phyloP scores from a whole-genome alignment of 2,797 vertebrate species.

The Crocidura indochinensis region DNA sequence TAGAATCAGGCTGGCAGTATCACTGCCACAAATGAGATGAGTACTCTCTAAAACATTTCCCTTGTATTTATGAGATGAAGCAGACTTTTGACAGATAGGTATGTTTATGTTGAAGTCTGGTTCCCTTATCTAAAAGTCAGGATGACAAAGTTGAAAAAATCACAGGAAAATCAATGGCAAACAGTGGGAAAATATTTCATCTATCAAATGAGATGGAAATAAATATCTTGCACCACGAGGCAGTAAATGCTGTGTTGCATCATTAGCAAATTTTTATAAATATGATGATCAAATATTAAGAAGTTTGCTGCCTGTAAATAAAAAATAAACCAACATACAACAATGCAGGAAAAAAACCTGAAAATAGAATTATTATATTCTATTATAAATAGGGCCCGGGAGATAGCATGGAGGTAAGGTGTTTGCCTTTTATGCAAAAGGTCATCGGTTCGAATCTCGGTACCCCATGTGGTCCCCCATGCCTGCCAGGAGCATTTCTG shows the following conservation, averaged over 20 bases:
- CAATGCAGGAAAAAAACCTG: neutral
- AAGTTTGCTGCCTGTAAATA: conserved; percentile 6
- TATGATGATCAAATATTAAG: neutral
- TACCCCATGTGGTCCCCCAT: too few species aligned
- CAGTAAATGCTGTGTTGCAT: too few species aligned
- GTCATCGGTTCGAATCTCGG: too few species aligned
- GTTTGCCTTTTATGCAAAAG: too few species aligned
- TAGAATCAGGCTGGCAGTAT: neutral
- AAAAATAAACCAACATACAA: neutral
- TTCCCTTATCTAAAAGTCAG: conserved; percentile 34
- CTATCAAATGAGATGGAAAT: too few species aligned
- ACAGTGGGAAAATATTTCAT: neutral
- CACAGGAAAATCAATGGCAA: neutral
- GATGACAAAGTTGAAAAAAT: neutral
- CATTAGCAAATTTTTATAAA: neutral
- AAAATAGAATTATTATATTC: neutral
- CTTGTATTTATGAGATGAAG: conserved; percentile 47
- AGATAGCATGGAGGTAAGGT: too few species aligned
- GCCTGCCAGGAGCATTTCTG: too few species aligned
- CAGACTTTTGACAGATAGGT: neutral
- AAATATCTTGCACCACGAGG: too few species aligned
- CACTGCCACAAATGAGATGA: neutral
- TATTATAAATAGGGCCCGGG: too few species aligned
- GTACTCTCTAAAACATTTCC: neutral
- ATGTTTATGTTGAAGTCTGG: neutral